A percentile compares a stretch with the other conserved stretches of the same genome.
phyloP scores from a whole-genome alignment of 2,888 invertebrate genomes.

The Eupeodes latifasciatus region DNA sequence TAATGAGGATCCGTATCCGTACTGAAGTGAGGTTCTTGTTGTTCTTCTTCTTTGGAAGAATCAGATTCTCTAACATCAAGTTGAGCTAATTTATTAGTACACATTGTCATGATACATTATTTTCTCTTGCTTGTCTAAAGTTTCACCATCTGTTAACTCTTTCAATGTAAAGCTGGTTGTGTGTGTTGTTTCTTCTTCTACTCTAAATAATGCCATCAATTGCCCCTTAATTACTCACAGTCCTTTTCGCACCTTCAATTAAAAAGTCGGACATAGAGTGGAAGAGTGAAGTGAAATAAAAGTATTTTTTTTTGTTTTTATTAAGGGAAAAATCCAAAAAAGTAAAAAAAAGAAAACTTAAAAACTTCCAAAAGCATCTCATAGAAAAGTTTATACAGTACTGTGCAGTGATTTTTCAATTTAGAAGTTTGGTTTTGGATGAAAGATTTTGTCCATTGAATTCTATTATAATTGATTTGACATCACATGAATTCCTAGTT shows the following conservation, averaged over 20 bases:
- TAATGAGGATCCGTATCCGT: slow-evolving; percentile 39
- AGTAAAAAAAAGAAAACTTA: slow-evolving; percentile 7
- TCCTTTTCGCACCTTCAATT: slow-evolving; percentile 75
- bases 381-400: neutral
- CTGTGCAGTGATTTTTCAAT: neutral
- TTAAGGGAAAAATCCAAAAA: neutral
- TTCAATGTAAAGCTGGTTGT: slow-evolving; percentile 22
- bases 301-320: neutral
- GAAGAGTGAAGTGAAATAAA: slow-evolving; percentile 33
- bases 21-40: slow-evolving; percentile 23
- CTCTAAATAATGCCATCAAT: slow-evolving; percentile 57
- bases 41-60: slow-evolving; percentile 4
- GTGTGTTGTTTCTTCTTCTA: neutral
- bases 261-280: slow-evolving; percentile 40
- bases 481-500: no score
- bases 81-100: slow-evolving; percentile 66
- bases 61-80: slow-evolving; percentile 32
- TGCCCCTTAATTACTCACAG: slow-evolving; percentile 68
- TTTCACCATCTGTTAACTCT: slow-evolving; percentile 39
- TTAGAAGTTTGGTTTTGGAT: no score
- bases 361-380: neutral
- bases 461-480: no score
- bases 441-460: neutral
- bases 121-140: slow-evolving; percentile 1
- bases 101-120: slow-evolving; percentile 57